phyloP scores from a whole-genome alignment of 2,888 invertebrate species.

The Eumacrocentrus americanus region DNA sequence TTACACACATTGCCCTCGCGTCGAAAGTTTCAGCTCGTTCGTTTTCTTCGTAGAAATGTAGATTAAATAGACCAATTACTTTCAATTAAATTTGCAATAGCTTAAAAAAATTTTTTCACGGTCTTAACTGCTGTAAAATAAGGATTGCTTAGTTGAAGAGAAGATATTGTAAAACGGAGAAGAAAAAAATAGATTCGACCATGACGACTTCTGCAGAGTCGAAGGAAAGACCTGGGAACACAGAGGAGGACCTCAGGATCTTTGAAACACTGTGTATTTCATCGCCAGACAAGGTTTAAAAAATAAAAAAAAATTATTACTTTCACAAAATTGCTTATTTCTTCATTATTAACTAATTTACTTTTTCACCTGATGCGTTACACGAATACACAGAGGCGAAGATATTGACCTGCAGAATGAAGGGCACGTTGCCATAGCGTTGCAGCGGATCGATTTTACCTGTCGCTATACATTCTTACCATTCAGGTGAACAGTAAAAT shows the following conservation, averaged over 20 bases:
- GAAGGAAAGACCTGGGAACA: conserved; percentile 59
- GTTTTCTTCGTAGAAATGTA: conserved; percentile 14
- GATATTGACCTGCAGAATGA: conserved; percentile 47
- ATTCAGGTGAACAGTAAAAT: not conserved
- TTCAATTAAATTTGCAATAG: too few species aligned
- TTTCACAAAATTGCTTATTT: too few species aligned
- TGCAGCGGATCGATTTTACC: conserved; percentile 48
- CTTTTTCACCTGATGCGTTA: conserved; percentile 17
- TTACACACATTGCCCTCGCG: conserved; percentile 22
- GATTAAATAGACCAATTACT: conserved; percentile 5
- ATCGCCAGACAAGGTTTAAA: conserved; percentile 64
- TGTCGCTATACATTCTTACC: conserved; percentile 22
- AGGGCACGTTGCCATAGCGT: conserved; percentile 53
- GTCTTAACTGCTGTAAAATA: not conserved
- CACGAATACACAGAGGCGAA: conserved; percentile 26
- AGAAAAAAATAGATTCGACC: too few species aligned
- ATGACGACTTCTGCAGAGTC: conserved; percentile 43
- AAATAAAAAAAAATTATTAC: too few species aligned
- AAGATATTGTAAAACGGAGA: not conserved
- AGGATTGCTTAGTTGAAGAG: not conserved
- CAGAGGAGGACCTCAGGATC: conserved; percentile 76
- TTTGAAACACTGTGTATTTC: conserved; percentile 73
- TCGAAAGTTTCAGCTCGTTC: not conserved
- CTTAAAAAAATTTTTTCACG: not conserved
- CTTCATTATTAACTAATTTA: not conserved